phyloP scores from a whole-genome alignment of 2,888 invertebrate species.

The Trypoxylon attenuatum region DNA sequence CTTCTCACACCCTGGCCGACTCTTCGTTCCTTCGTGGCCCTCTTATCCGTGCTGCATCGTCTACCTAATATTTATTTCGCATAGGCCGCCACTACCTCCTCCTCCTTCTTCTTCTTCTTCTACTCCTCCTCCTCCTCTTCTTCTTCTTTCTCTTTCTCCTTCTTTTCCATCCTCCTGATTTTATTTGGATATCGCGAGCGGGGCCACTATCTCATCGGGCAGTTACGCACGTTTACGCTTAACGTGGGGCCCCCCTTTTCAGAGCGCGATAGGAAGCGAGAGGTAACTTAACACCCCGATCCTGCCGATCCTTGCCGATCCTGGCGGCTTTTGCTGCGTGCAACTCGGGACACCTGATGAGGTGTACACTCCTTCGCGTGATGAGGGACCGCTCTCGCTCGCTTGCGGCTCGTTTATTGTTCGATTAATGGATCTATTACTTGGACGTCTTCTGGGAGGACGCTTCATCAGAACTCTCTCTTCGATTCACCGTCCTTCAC shows the following conservation, averaged over 20 bases:
- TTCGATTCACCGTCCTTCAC: no score
- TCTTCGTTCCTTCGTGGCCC: slow-evolving; percentile 27
- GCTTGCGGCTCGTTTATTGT: background rate
- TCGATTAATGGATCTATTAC: background rate
- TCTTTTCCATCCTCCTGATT: no score
- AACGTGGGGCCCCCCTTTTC: slow-evolving; percentile 18
- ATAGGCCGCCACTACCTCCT: no score
- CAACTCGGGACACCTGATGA: slow-evolving; percentile 11
- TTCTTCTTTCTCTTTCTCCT: no score
- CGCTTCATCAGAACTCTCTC: no score
- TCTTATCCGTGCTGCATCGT: slow-evolving; percentile 51
- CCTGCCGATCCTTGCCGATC: slow-evolving; percentile 23
- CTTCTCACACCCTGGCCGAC: slow-evolving; percentile 40
- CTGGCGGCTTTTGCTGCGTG: slow-evolving; percentile 9
- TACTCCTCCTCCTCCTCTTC: no score
- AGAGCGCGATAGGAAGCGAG: slow-evolving; percentile 36
- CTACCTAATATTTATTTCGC: slow-evolving; percentile 58
- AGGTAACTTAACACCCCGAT: slow-evolving; percentile 63
- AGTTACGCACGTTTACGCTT: slow-evolving; percentile 52
- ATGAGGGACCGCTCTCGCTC: no score
- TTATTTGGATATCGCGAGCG: slow-evolving; percentile 54
- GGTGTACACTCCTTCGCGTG: no score
- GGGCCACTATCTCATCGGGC: slow-evolving; percentile 48
- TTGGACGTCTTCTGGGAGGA: no score
- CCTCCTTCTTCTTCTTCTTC: no score